Conservation (phyloP, 2,888 invertebrate species). For the Cosmia pyralina region DNA sequence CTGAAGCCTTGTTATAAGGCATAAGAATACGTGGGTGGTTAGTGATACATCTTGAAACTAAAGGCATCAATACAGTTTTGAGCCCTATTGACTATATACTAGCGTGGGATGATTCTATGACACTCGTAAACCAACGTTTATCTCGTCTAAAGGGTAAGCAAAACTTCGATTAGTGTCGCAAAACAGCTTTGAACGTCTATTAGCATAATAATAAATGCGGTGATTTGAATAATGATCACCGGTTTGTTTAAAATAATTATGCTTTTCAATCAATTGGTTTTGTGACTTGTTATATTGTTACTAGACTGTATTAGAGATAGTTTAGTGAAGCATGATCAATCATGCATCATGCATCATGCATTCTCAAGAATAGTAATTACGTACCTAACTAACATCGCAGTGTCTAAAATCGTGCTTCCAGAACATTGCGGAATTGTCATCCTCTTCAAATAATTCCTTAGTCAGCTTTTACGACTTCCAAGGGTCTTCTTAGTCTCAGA, state of each 20-base stretch:
- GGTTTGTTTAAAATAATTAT: slow-evolving; percentile 30
- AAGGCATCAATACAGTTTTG: slow-evolving; percentile 10
- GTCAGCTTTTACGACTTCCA: neutral
- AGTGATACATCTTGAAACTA: slow-evolving; percentile 24
- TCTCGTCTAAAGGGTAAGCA: slow-evolving; percentile 31
- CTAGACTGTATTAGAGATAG: neutral
- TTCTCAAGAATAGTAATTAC: neutral
- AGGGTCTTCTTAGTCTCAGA: neutral
- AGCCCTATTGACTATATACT: slow-evolving; percentile 14
- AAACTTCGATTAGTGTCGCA: slow-evolving; percentile 43
- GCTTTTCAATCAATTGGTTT: slow-evolving; percentile 34
- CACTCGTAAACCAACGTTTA: slow-evolving; percentile 35
- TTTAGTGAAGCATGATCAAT: neutral
- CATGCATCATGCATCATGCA: too few species aligned
- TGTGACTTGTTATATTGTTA: slow-evolving; percentile 9
- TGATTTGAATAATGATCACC: slow-evolving; percentile 27
- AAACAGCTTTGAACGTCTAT: slow-evolving; percentile 23
- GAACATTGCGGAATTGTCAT: neutral
- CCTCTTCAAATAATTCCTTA: neutral
- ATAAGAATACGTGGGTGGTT: slow-evolving; percentile 17
- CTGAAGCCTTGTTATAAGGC: neutral
- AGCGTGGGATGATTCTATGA: slow-evolving; percentile 33
- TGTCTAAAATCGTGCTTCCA: neutral
- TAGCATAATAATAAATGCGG: slow-evolving; percentile 41
- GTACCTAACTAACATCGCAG: neutral